Evolutionary conservation across 2,113 vertebrate genomes (phyloP).

Genomic region (Hydrolagus affinis): DNA sequence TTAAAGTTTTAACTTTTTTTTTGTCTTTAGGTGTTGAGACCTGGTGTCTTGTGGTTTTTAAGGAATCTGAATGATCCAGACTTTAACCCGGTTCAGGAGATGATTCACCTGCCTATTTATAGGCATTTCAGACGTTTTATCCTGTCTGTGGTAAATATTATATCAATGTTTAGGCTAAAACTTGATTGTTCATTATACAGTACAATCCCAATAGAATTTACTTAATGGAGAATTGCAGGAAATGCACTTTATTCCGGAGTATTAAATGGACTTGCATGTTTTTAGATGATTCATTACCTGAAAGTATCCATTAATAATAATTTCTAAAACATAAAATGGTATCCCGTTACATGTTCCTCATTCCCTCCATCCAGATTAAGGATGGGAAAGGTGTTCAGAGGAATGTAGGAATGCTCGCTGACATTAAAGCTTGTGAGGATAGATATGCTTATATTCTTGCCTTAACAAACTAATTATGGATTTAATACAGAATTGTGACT

Average conservation of each 20-base stretch:
- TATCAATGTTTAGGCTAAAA: background rate
- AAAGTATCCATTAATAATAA: too few relatives aligned
- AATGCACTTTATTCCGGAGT: background rate
- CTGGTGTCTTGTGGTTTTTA: constrained; percentile 93
- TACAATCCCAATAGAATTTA: background rate
- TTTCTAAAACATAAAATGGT: too few relatives aligned
- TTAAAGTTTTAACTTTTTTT: constrained; percentile 35
- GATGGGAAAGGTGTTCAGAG: too few relatives aligned
- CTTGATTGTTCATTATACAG: background rate
- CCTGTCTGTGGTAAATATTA: constrained; percentile 78
- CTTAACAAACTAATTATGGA: too few relatives aligned
- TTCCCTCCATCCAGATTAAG: too few relatives aligned
- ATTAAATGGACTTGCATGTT: too few relatives aligned
- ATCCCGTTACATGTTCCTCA: too few relatives aligned
- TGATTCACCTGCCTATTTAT: constrained; percentile 94
- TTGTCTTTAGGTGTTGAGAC: constrained; percentile 73
- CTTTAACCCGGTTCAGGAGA: constrained; percentile 95
- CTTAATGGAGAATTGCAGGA: background rate
- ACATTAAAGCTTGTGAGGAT: too few relatives aligned
- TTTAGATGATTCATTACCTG: too few relatives aligned
- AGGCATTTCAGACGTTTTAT: constrained; percentile 90
- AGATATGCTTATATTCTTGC: too few relatives aligned
- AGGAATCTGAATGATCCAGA: constrained; percentile 95
- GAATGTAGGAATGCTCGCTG: too few relatives aligned
- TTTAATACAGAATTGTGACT: too few relatives aligned